phyloP scores from a whole-genome alignment of 2,888 invertebrate species.

The Pristionchus entomophagus region DNA sequence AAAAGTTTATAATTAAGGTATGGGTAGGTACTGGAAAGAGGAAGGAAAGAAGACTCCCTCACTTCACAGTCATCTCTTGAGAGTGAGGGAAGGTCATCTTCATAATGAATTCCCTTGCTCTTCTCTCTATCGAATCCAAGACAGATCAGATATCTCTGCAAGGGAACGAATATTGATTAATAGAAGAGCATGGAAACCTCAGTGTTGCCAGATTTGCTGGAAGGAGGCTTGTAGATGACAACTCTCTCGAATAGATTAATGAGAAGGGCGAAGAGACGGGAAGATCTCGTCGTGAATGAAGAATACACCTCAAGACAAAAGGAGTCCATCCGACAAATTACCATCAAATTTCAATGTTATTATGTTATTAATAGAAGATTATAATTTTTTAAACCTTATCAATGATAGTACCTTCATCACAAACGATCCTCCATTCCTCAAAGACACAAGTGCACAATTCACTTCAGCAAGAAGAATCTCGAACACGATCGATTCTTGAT shows the following conservation, averaged over 20 bases:
- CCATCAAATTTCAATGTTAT: too few species aligned
- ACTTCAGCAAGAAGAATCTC: conserved; percentile 53
- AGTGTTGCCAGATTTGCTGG: conserved; percentile 64
- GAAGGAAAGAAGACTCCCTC: too few species aligned
- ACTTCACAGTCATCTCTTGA: neutral
- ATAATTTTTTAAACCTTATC: too few species aligned
- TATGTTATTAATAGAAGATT: too few species aligned
- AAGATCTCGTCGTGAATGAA: conserved; percentile 48
- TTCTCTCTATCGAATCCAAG: neutral
- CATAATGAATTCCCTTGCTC: neutral
- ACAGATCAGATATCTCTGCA: conserved; percentile 35
- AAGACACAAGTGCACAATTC: conserved; percentile 53
- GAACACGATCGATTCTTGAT: conserved; percentile 54
- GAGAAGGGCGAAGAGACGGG: conserved; percentile 51
- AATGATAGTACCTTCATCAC: conserved; percentile 61
- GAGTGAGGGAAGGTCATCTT: neutral
- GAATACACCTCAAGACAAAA: conserved; percentile 27
- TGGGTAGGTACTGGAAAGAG: too few species aligned
- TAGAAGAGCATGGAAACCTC: conserved; percentile 51
- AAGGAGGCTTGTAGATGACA: conserved; percentile 55
- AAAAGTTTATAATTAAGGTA: too few species aligned
- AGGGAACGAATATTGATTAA: neutral
- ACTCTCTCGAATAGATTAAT: conserved; percentile 50
- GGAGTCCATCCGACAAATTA: neutral
- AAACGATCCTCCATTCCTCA: conserved; percentile 54